Conservation (phyloP, 1,140 invertebrate genomes). For the Centruroides vittatus region DNA sequence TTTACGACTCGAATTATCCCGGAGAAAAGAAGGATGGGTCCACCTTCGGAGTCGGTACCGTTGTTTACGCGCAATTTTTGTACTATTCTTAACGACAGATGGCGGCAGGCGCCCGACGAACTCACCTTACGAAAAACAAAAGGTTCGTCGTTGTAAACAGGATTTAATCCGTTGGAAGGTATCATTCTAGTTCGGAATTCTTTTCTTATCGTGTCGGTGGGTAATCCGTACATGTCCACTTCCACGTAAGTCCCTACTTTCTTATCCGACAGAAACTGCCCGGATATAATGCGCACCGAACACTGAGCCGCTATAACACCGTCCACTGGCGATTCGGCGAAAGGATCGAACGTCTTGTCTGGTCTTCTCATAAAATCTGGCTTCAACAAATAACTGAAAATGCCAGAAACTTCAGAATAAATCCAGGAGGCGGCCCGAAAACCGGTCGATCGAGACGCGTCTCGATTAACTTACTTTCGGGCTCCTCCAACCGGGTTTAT, state of each 20-base stretch:
- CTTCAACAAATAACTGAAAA: slow-evolving; percentile 91
- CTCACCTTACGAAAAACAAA: slow-evolving; percentile 92
- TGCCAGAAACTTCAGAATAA: slow-evolving; percentile 22
- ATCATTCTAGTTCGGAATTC: slow-evolving; percentile 94
- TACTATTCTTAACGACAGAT: too few relatives aligned
- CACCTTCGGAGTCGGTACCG: too few relatives aligned
- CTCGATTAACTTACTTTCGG: too few relatives aligned
- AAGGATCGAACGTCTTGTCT: slow-evolving; percentile 95
- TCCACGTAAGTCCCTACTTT: slow-evolving; percentile 98
- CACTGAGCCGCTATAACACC: slow-evolving; percentile 98
- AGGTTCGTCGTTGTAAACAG: slow-evolving; percentile 94
- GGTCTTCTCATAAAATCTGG: slow-evolving; percentile 97
- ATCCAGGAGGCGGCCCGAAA: neutral
- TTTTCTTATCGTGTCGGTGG: slow-evolving; percentile 95
- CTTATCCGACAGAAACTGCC: slow-evolving; percentile 98
- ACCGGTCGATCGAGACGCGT: neutral
- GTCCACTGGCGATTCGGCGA: slow-evolving; percentile 97
- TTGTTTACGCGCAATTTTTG: too few relatives aligned
- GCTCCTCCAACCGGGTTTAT: too few relatives aligned
- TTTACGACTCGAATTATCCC: too few relatives aligned
- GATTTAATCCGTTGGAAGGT: slow-evolving; percentile 92
- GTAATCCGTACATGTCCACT: slow-evolving; percentile 99
- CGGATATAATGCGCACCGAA: slow-evolving; percentile 94
- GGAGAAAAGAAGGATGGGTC: too few relatives aligned
- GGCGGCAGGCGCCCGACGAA: too few relatives aligned